phyloP scores from a whole-genome alignment of 2,113 vertebrate genomes.

The Helogale parvula region DNA sequence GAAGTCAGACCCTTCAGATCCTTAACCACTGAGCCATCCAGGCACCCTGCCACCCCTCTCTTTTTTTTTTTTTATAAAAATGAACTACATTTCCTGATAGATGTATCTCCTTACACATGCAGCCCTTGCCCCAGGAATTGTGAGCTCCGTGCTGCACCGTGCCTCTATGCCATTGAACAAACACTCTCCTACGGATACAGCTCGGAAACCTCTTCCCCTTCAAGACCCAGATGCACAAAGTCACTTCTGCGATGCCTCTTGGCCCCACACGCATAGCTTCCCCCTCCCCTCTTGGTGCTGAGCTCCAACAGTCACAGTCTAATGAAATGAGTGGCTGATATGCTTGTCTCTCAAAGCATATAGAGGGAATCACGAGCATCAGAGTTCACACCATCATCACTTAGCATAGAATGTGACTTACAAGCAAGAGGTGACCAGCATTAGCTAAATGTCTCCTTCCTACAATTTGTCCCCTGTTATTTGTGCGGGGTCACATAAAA shows the following conservation, averaged over 20 bases:
- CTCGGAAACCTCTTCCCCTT: background rate
- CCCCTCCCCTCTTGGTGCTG: background rate
- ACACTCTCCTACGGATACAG: background rate
- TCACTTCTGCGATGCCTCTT: background rate
- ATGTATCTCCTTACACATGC: too few species aligned
- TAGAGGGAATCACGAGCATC: background rate
- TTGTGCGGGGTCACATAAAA: background rate
- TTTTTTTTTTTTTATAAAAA: too few species aligned
- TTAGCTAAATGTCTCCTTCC: background rate
- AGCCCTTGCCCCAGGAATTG: background rate
- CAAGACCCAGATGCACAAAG: background rate
- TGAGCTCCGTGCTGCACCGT: too few species aligned
- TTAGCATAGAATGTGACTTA: background rate
- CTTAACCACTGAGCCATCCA: background rate
- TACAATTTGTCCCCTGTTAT: background rate
- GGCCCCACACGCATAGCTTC: background rate
- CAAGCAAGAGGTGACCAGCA: background rate
- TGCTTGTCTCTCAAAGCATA: background rate
- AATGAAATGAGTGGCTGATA: background rate
- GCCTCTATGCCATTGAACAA: background rate
- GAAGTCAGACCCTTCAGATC: rapidly evolving
- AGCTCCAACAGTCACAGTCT: background rate
- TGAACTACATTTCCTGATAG: background rate
- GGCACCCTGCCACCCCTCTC: background rate
- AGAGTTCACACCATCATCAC: background rate